Evolutionary conservation across 2,797 vertebrate species (phyloP), one percentile per base, ranked within the genome.

Genomic region (Aplochiton taeniatus): DNA sequence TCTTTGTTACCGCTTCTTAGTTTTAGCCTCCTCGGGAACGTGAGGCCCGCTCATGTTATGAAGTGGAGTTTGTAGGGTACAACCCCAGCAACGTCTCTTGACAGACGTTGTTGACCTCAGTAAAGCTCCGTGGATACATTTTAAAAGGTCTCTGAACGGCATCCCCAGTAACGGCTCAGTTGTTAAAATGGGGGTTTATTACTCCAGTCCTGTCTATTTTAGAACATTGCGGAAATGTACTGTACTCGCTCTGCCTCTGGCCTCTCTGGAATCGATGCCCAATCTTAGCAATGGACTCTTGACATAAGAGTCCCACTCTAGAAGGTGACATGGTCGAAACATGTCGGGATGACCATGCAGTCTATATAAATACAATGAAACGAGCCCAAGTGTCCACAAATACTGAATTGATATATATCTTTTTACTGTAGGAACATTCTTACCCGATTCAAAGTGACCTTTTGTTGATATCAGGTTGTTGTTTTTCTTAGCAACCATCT

Each of bases 1-100:
- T 79, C 57, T n/a, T 66, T 56, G 46, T 50, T 63, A 51, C 63
- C 62, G 64, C 63, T 56, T 73, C 48, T 46, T 54, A 62, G 58
- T 67, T n/a, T 53, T 14, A 61, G 45, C 74, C 77, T 84, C 81
- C 81, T 80, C 55, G 71, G n/a, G 88, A 90, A 81, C 87, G 85
- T 88, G 76, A 75, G 75, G 61, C 16, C 0, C 42, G 9, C 20
- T 75, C 79, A 82, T 83, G 81, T 84, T 80, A 85, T 89, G 83
- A 90, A 79, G 71, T 86, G 83, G 83, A 85, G 81, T 6, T 31
- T 31, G 31, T 31, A 77, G 49, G 45, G 48, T 63, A 13, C 43
- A 69, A 8, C 67, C 55, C 57, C 64, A 41, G n/a, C 74, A 64
- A 69, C 52, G 31, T 31, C 31, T 31, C 31, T 6, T 65, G 57